phyloP scores from a whole-genome alignment of 2,113 vertebrate species.

The Emydocephalus ijimae region DNA sequence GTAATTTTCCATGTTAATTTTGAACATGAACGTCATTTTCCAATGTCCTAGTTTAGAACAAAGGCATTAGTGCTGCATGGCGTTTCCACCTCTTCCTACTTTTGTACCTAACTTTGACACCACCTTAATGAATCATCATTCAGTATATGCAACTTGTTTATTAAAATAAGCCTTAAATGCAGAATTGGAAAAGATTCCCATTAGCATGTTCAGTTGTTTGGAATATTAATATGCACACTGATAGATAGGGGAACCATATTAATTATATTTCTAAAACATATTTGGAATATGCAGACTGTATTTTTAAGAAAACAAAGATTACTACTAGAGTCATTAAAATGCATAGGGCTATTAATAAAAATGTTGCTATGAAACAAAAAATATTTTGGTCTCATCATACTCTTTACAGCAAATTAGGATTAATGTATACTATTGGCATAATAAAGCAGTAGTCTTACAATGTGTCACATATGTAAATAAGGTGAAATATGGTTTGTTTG shows the following conservation, averaged over 20 bases:
- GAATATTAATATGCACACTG: not conserved
- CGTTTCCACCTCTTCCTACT: constrained; percentile 70
- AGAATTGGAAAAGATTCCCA: constrained; percentile 53
- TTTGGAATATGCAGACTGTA: not conserved
- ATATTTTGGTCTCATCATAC: not conserved
- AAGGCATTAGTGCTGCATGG: constrained; percentile 44
- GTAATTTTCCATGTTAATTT: constrained; percentile 57
- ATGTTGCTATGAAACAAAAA: constrained; percentile 3
- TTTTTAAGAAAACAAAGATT: not conserved
- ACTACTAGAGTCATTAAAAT: not conserved
- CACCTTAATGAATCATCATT: constrained; percentile 27
- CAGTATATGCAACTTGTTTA: constrained; percentile 61
- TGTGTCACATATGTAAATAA: not conserved
- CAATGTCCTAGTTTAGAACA: constrained; percentile 59
- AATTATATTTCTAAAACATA: not conserved
- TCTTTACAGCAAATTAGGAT: not conserved
- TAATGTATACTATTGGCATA: not conserved
- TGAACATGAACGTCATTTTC: constrained; percentile 54
- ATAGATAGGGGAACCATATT: not conserved
- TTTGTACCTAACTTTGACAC: constrained; percentile 60
- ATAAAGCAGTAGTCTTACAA: not conserved
- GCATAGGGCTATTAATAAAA: constrained; percentile 9
- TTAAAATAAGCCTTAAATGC: constrained; percentile 50
- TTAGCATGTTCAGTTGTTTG: constrained; percentile 44
- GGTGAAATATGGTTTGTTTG: not conserved